These are phyloP conservation scores for Drosophila albomicans DNA, from an alignment of 1,140 invertebrate species.

Conservation along the genomic window DNA sequence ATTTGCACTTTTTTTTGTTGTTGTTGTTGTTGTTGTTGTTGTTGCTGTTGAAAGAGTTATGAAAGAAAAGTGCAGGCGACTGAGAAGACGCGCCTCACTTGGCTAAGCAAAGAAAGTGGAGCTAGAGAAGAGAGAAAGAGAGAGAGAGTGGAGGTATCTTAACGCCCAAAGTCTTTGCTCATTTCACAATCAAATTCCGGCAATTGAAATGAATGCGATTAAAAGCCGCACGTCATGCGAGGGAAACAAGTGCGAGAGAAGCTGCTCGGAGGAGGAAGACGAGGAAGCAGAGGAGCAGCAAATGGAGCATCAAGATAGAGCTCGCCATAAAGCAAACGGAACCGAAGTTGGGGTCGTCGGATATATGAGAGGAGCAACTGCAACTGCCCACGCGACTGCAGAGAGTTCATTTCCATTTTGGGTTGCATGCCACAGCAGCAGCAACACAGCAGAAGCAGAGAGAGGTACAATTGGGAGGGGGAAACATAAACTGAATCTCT, in stretches of 20 bases:
- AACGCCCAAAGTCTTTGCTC: slow-evolving; percentile 63
- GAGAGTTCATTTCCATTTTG: slow-evolving; percentile 77
- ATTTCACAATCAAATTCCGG: slow-evolving; percentile 80
- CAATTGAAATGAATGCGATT: slow-evolving; percentile 82
- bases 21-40: slow-evolving; percentile 31
- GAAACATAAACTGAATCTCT: slow-evolving; percentile 49
- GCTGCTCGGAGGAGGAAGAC: not conserved
- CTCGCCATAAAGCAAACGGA: slow-evolving; percentile 10
- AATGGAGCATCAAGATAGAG: slow-evolving; percentile 76
- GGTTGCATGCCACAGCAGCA: slow-evolving; percentile 70
- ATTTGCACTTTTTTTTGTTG: slow-evolving; percentile 38
- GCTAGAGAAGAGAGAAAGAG: not conserved
- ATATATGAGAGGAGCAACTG: slow-evolving; percentile 3
- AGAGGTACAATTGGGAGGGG: slow-evolving; percentile 11
- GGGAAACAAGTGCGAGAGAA: slow-evolving; percentile 35
- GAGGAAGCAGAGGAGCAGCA: slow-evolving; percentile 27
- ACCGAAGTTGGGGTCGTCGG: not conserved
- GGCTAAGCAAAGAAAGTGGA: slow-evolving; percentile 18
- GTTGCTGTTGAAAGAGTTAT: slow-evolving; percentile 36
- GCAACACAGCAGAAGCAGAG: not conserved
- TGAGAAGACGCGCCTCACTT: slow-evolving; percentile 1
- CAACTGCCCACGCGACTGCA: slow-evolving; percentile 61
- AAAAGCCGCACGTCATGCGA: slow-evolving; percentile 74
- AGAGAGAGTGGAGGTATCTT: slow-evolving; percentile 14
- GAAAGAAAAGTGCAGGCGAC: slow-evolving; percentile 43